Conservation (phyloP, 23 tunicate genomes). For the Oikopleura dioica region DNA sequence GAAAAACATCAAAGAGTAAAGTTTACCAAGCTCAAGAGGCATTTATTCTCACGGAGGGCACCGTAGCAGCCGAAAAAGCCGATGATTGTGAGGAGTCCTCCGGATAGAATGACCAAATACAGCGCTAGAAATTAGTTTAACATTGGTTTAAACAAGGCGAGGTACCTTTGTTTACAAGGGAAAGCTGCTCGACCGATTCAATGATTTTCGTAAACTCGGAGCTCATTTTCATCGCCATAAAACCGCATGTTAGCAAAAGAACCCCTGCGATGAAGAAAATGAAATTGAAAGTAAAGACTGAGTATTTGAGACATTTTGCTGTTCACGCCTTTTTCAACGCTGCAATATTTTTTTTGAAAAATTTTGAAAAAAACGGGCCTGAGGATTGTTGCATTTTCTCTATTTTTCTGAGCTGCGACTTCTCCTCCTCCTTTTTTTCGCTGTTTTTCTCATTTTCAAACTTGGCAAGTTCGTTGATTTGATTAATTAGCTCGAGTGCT, state of each 20-base stretch:
- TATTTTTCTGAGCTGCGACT: no score
- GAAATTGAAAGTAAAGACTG: constrained; percentile 9
- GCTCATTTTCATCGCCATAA: constrained; percentile 5
- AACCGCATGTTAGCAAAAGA: constrained; percentile 1
- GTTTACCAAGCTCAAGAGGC: neutral
- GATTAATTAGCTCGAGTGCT: no score
- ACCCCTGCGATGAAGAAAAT: neutral
- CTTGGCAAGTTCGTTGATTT: no score
- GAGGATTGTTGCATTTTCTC: no score
- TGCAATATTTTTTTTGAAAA: no score
- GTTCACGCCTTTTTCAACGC: no score
- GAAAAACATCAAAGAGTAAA: no score
- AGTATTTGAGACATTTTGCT: neutral
- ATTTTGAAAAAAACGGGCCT: no score
- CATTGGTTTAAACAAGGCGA: neutral
- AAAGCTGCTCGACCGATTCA: neutral
- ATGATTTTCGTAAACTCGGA: neutral
- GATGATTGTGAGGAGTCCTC: neutral
- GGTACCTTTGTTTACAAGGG: neutral
- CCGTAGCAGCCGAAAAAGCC: constrained; percentile 10
- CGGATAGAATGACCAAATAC: neutral
- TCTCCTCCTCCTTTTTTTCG: no score
- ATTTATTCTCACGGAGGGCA: constrained; percentile 6
- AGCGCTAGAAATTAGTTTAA: neutral
- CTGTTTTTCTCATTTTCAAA: no score